Evolutionary conservation across 2,113 vertebrate species (phyloP), one percentile per base, ranked within the genome.

Genomic region (Camelus bactrianus): DNA sequence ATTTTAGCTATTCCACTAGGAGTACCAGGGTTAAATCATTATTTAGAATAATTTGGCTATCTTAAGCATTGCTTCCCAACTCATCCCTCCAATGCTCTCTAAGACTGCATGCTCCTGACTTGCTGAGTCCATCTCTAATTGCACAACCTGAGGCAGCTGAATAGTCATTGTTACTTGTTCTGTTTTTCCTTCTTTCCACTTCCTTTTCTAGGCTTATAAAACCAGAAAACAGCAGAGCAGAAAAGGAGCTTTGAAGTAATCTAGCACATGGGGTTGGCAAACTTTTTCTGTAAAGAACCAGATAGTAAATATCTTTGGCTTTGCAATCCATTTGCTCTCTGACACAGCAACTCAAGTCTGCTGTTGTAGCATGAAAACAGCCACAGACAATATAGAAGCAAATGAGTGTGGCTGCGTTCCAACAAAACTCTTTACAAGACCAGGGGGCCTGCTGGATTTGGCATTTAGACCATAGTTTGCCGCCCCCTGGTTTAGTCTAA

Each of bases 351-450:
- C 26, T 92, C 54, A 87, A 4, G 62, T 94, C 30, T 93, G 35
- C 46, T 19, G 8, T 28, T 56, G n/a, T 58, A 84, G 20, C n/a
- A 38, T 52, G 35, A 87, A 87, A 64, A 58, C 28, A 65, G 20
- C 58, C 8, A 6, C 17, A 89, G 73, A 64, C 19, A 62, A 62
- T 86, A 69, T 7, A 83, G 42, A 92, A 65, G 72, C 22, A 65
- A 81, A n/a, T 85, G 12, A 5, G 1, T 0, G 10, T 58, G 60
- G 11, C 38, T 15, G 1, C 48, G 24, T 80, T 80, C 76, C 77
- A 89, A 42, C 89, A 91, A 95, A 95, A 73, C 46, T 92, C 91
- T 70, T 80, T 80, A 91, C 3, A 62, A 65, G 88, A 88, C 42
- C 26, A 93, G 35, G 32, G 3, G n/a, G 8, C 54, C 42, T 64